A percentile compares a stretch with the other conserved stretches of the same genome.
These are phyloP conservation scores for Callyntrura sp. DNA, from an alignment of 2,888 invertebrate species.

Conservation along the genomic window DNA sequence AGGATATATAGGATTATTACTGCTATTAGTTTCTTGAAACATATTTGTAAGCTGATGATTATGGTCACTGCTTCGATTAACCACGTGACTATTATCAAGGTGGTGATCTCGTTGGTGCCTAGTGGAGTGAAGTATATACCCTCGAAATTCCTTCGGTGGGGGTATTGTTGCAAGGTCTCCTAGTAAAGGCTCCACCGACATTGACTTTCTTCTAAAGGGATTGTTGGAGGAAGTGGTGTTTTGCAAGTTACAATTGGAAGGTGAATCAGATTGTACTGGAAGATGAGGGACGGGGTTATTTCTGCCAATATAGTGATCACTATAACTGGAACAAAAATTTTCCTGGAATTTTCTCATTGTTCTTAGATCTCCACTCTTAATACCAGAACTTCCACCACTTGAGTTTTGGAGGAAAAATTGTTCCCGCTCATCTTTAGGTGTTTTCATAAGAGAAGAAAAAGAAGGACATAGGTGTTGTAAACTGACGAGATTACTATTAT, in stretches of 20 bases:
- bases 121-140: conserved; percentile 26
- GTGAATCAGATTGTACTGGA: background rate
- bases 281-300: background rate
- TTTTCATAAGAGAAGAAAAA: conserved; percentile 1
- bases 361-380: background rate
- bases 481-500: background rate
- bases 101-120: conserved; percentile 36
- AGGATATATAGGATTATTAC: conserved; percentile 33
- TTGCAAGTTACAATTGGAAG: background rate
- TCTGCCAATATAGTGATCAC: conserved; percentile 54
- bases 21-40: background rate
- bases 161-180: conserved; percentile 72
- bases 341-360: conserved; percentile 5
- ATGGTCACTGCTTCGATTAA: background rate
- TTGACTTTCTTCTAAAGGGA: background rate
- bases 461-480: background rate
- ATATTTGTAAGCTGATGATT: background rate
- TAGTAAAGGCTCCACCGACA: conserved; percentile 30
- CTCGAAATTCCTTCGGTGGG: conserved; percentile 73
- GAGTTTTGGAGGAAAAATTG: conserved; percentile 3
- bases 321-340: conserved; percentile 52
- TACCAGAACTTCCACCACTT: background rate
- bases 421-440: conserved; percentile 27
- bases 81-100: conserved; percentile 9
- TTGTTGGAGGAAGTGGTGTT: background rate